Evolutionary conservation across 2,888 invertebrate genomes (phyloP).

Genomic region (Anarsia innoxiella): DNA sequence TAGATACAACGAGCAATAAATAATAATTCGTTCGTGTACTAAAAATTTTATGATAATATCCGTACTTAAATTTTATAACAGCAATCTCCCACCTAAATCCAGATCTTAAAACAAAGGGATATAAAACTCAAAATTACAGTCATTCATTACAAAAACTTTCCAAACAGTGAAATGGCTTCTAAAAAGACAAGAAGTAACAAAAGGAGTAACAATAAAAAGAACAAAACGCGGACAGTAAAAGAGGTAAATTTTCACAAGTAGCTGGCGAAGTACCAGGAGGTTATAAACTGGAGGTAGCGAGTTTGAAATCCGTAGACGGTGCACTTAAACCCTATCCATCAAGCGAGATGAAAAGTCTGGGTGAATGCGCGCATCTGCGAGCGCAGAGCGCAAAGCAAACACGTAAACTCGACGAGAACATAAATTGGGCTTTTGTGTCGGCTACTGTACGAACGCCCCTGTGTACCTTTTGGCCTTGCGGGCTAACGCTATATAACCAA

Average conservation of each 20-base stretch:
- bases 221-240: conserved; percentile 25
- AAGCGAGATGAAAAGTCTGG: conserved; percentile 41
- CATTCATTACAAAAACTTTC: conserved; percentile 1
- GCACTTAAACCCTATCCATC: conserved; percentile 42
- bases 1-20: too few relatives aligned
- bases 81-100: conserved; percentile 5
- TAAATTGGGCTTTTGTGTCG: conserved; percentile 37
- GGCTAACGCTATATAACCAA: not conserved
- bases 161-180: conserved; percentile 7
- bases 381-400: conserved; percentile 28
- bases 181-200: conserved; percentile 1
- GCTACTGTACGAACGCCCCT: conserved; percentile 13
- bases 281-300: conserved; percentile 25
- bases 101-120: conserved; percentile 2
- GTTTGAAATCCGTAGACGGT: conserved; percentile 40
- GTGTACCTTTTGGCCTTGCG: conserved; percentile 8
- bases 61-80: conserved; percentile 9
- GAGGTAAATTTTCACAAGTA: conserved; percentile 27
- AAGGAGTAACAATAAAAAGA: too few relatives aligned
- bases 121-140: conserved; percentile 5
- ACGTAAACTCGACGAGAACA: conserved; percentile 28
- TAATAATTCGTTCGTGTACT: not conserved
- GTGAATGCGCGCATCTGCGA: conserved; percentile 5
- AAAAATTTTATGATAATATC: conserved; percentile 8
- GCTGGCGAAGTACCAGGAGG: conserved; percentile 17